Conservation (phyloP, 2,888 invertebrate species). For the Heterodera filipjevi region DNA sequence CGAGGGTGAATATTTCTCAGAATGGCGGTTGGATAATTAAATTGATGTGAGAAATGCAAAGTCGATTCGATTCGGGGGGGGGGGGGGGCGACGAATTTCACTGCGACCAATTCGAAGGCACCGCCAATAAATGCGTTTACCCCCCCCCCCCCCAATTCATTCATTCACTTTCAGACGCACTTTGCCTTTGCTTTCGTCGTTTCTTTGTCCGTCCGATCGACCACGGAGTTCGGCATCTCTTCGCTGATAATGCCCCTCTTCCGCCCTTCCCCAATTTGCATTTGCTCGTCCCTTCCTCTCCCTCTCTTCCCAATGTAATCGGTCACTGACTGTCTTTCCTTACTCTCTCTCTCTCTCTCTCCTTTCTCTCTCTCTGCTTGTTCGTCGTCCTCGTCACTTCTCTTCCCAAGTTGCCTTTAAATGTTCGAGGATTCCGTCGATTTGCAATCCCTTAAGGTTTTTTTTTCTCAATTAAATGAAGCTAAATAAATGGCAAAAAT, state of each 20-base stretch:
- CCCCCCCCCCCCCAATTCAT: background rate
- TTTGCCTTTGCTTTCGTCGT: background rate
- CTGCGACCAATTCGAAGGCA: background rate
- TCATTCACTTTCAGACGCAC: background rate
- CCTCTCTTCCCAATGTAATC: background rate
- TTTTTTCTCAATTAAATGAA: too few species aligned
- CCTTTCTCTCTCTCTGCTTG: background rate
- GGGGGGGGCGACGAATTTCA: background rate
- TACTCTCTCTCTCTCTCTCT: background rate
- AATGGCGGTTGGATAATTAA: background rate
- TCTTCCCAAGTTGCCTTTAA: too few species aligned
- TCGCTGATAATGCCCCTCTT: too few species aligned
- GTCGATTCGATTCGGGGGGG: too few species aligned
- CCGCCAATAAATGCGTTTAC: background rate
- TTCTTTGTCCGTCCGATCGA: background rate
- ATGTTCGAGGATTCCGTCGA: conserved; percentile 17
- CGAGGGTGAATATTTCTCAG: background rate
- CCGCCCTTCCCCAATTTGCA: background rate
- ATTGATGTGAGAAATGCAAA: background rate
- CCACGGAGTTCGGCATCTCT: background rate
- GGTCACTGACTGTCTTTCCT: background rate
- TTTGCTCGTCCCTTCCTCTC: background rate
- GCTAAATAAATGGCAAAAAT: background rate
- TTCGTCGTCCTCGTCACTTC: too few species aligned
- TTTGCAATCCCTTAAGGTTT: conserved; percentile 9